phyloP scores from a whole-genome alignment of 2,888 invertebrate species.

The Tribolium freemani region DNA sequence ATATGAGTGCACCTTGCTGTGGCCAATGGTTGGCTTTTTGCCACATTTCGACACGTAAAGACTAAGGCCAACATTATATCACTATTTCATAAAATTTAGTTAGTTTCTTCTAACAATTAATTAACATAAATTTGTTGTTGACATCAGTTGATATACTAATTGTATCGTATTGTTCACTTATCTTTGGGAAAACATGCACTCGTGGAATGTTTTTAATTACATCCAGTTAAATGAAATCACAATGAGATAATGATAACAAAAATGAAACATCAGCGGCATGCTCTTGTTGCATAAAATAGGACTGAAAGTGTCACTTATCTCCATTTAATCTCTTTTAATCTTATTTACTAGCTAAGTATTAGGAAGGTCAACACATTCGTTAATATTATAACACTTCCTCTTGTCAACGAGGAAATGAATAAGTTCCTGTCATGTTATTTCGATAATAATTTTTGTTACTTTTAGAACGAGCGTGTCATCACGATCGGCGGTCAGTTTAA shows the following conservation, averaged over 20 bases:
- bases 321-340: neutral
- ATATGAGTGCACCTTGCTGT: conserved; percentile 23
- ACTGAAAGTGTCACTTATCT: neutral
- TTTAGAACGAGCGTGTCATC: conserved; percentile 50
- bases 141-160: no score
- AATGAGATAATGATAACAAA: neutral
- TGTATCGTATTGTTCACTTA: no score
- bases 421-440: neutral
- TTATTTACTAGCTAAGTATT: neutral
- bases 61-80: neutral
- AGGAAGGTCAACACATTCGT: neutral
- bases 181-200: no score
- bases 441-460: conserved; percentile 10
- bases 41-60: conserved; percentile 2
- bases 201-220: no score
- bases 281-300: neutral
- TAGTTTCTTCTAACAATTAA: neutral
- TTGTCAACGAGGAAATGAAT: neutral
- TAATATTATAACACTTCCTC: neutral
- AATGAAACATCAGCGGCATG: neutral
- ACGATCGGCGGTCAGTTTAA: conserved; percentile 45
- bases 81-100: neutral
- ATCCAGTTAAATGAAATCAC: no score
- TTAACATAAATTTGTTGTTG: neutral
- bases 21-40: neutral